phyloP scores from a whole-genome alignment of 1,140 invertebrate genomes.

The Drepana arcuata region DNA sequence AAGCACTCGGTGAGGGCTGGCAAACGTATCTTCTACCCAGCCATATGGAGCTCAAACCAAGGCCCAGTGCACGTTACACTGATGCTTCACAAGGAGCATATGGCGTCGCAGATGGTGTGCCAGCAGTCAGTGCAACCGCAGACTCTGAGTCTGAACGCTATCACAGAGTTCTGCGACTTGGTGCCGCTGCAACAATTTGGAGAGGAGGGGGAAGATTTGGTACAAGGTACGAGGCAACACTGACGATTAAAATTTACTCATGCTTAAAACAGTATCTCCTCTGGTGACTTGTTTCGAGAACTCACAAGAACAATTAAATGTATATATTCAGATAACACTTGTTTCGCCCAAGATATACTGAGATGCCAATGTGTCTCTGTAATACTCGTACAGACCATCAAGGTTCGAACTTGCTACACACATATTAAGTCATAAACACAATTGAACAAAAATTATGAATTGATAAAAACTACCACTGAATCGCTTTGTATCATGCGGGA shows the following conservation, averaged over 20 bases:
- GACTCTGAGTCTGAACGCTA: constrained; percentile 77
- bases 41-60: constrained; percentile 75
- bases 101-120: constrained; percentile 71
- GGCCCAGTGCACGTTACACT: constrained; percentile 78
- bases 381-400: no score
- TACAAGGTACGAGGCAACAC: constrained; percentile 72
- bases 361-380: no score
- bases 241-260: neutral
- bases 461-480: no score
- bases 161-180: constrained; percentile 84
- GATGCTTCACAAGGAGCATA: constrained; percentile 78
- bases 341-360: no score
- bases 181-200: constrained; percentile 77
- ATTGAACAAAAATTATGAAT: no score
- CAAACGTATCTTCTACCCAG: constrained; percentile 80
- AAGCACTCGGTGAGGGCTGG: constrained; percentile 75
- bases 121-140: constrained; percentile 68
- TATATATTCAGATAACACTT: no score
- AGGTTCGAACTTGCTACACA: no score
- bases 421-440: no score
- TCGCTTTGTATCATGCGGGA: no score
- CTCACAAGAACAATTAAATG: no score
- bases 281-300: neutral
- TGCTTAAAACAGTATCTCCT: neutral
- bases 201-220: constrained; percentile 71